phyloP scores from a whole-genome alignment of 2,113 vertebrate species.

The Bubalus kerabau region DNA sequence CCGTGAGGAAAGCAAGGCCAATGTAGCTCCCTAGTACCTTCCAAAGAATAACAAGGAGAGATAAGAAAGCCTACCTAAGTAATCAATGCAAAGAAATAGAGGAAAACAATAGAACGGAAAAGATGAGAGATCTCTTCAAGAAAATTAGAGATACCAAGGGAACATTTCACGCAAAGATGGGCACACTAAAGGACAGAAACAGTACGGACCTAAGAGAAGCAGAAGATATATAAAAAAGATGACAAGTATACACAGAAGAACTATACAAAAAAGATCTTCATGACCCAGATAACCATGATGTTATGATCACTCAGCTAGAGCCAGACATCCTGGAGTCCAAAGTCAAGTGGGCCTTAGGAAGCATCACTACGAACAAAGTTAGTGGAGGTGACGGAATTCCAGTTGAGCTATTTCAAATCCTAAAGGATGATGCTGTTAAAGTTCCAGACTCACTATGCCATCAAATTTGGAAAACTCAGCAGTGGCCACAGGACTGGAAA shows the following conservation, averaged over 20 bases:
- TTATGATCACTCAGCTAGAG: neutral
- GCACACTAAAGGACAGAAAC: neutral
- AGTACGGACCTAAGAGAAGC: neutral
- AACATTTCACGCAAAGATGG: neutral
- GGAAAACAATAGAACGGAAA: neutral
- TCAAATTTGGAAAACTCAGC: no score
- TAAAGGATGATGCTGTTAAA: neutral
- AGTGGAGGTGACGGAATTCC: neutral
- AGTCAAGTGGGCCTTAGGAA: neutral
- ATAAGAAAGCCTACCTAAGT: neutral
- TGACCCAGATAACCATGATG: neutral
- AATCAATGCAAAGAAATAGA: neutral
- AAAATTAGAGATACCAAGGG: neutral
- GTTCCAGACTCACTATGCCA: no score
- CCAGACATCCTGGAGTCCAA: neutral
- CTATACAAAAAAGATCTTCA: neutral
- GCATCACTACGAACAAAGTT: neutral
- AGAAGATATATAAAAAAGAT: neutral
- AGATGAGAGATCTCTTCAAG: neutral
- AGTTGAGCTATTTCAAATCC: neutral
- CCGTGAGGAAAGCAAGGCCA: neutral
- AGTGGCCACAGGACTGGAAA: no score
- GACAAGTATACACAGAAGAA: neutral
- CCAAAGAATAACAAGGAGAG: neutral
- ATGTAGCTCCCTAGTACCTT: neutral